Percentiles rank a stretch among this genome's conserved stretches.
These are phyloP conservation scores for Blastomussa wellsi DNA, from an alignment of 92 coral and sea anemone genomes.

Conservation along the genomic window DNA sequence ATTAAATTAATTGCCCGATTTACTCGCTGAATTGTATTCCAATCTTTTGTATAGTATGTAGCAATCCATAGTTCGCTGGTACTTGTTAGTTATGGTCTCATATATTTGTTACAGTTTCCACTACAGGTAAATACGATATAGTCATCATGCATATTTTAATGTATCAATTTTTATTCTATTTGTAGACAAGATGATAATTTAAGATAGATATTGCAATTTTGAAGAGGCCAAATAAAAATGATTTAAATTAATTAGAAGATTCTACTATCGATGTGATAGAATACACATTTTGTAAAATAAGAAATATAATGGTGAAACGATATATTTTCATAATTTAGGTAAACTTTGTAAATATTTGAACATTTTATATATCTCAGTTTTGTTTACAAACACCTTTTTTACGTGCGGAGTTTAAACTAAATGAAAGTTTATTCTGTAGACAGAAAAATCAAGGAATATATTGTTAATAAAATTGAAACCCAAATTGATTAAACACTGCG, in stretches of 20 bases:
- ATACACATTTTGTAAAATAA: constrained; percentile 15
- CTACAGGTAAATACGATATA: not conserved
- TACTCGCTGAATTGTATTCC: not conserved
- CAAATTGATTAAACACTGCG: not conserved
- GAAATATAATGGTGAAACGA: constrained; percentile 11
- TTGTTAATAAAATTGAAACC: constrained; percentile 23
- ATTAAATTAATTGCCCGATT: not conserved
- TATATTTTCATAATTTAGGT: constrained; percentile 17
- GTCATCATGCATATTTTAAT: not conserved
- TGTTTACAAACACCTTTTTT: not conserved
- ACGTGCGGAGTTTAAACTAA: not conserved
- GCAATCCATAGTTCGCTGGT: not conserved
- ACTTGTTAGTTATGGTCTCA: not conserved
- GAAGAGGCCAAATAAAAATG: constrained; percentile 2
- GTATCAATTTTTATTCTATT: not conserved
- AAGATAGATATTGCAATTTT: not conserved
- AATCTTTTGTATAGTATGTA: not conserved
- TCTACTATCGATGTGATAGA: not conserved
- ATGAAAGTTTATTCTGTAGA: constrained; percentile 5
- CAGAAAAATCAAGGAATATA: constrained; percentile 11
- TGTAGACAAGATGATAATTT: not conserved
- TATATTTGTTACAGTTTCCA: not conserved
- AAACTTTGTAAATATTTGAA: constrained; percentile 8
- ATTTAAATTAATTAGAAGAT: not conserved
- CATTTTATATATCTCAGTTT: not conserved